Evolutionary conservation across 2,797 vertebrate species (phyloP), one percentile per base, ranked within the genome.

Genomic region (Sebastes iracundus): DNA sequence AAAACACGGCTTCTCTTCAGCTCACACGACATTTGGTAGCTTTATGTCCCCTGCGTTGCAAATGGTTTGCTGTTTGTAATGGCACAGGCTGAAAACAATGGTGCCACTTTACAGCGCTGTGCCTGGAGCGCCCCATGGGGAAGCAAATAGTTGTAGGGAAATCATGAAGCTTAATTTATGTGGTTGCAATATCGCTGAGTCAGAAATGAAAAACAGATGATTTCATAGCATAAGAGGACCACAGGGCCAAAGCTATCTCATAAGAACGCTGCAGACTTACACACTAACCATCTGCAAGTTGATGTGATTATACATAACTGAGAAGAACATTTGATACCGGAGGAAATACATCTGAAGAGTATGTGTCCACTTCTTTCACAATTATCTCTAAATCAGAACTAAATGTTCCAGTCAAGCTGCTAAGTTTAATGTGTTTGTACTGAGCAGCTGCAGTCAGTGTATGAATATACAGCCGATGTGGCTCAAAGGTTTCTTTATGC

Each of bases 141-240:
- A 87, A 75, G 82, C 76, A 42, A 84, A 87, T 78, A 88, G 82
- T 86, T 89, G 68, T 55, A 83, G 81, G 80, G 72, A 86, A 90
- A 82, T 84, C 72, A 82, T 87, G 77, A 79, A 78, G 78, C 70
- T 81, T 87, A 83, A 93, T 93, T 92, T 79, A 87, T 89, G 93
- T 84, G 88, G 92, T 87, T 81, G 80, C 49, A 85, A 87, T 91
- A 93, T 92, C 82, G 88, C 85, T 87, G 86, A 88, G 82, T 87
- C 69, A 87, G 49, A 90, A 87, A 95, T 93, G 83, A 87, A 87
- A 93, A 93, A 76, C 95, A 95, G 93, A 94, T 93, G 92, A 87
- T 82, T 78, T 84, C 83, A 88, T 77, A 74, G 68, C 18, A 72
- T 58, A 78, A 75, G 64, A 75, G 33, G 66, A 82, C 75, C 65